A percentile compares a stretch with the other conserved stretches of the same genome.
These are phyloP conservation scores for Ochropleura leucogaster DNA, from an alignment of 2,888 invertebrate species.

Conservation along the genomic window DNA sequence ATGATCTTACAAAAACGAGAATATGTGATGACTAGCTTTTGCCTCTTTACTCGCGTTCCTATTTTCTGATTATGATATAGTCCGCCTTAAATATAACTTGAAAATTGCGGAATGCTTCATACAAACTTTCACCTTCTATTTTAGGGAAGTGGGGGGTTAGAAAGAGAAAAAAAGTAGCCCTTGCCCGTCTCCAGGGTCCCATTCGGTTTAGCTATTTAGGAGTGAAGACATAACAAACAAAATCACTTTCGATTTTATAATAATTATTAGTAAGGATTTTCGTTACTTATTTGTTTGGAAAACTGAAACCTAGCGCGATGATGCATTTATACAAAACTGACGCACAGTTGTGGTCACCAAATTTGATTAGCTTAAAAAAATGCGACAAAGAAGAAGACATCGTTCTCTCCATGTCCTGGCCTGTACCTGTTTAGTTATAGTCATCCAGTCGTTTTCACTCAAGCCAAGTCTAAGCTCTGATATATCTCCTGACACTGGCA, in stretches of 20 bases:
- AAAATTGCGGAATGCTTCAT: too few relatives aligned
- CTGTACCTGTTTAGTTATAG: slow-evolving; percentile 40
- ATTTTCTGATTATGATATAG: too few relatives aligned
- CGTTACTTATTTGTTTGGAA: not conserved
- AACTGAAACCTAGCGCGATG: not conserved
- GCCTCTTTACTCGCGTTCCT: too few relatives aligned
- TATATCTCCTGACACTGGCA: slow-evolving; percentile 38
- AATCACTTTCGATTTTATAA: too few relatives aligned
- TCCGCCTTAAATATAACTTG: too few relatives aligned
- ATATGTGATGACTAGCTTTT: not conserved
- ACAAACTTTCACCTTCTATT: too few relatives aligned
- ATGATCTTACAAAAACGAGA: not conserved
- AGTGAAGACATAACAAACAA: too few relatives aligned
- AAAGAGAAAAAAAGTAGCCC: too few relatives aligned
- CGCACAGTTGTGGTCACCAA: not conserved
- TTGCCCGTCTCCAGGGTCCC: too few relatives aligned
- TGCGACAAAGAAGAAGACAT: not conserved
- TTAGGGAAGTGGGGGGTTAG: too few relatives aligned
- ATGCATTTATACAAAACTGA: not conserved
- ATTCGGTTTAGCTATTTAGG: too few relatives aligned
- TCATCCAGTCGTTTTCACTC: slow-evolving; percentile 47
- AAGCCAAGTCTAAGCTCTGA: slow-evolving; percentile 43
- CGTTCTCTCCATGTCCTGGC: not conserved
- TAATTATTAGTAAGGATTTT: too few relatives aligned
- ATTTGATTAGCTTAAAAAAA: not conserved